Base-by-base conservation (phyloP, 2,113 vertebrate genomes). In the Pithys albifrons region DNA sequence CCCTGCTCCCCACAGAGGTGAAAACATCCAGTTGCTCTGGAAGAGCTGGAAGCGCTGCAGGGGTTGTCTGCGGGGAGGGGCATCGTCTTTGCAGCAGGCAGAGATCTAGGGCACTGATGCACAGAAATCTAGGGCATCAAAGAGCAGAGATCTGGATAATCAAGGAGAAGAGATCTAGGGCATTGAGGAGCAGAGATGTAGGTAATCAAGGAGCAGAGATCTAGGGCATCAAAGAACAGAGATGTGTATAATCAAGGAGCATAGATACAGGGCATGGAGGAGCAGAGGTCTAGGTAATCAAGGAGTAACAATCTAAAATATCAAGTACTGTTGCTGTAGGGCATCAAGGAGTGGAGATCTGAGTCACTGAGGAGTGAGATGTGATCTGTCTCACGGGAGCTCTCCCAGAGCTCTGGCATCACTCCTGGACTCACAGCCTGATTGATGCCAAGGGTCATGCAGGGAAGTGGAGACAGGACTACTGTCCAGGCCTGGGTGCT, bases 81-180 rank as follows among this genome's bases (percentile, higher is more conserved):
- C 59, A 35, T 2, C 0, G 33, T 25, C 49, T 64, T 92, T 48
- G 43, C 91, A 86, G 69, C 89, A 84, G 52, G 39, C 6, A 5
- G 59, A 95, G 85, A 92, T 95, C 75, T 95, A 59, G 79, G 83
- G 92, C 94, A 86, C 59, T 22, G 82, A 74, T 75, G 88, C 90
- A 58, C 8, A 6, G 62, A 87, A 93, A 95, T 90, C 78, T 85
- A 91, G 93, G 93, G 82, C 85, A 90, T 82, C 87, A 84, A 77
- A 86, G 62, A 93, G 82, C 66, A 79, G 82, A 85, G 57, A 87
- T 87, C 1, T n/a, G 74, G 85, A 84, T 85, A 89, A 93, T 92
- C 39, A 93, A 87, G 88, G 59, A 88, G 80, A 54, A 49, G 69
- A 71, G 80, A 89, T 95, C 51, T 93, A 73, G 81, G 85, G 45